Percentiles rank a stretch among this genome's conserved stretches.
These are phyloP conservation scores for Drosophila triauraria DNA, from an alignment of 1,140 invertebrate genomes.

Conservation along the genomic window DNA sequence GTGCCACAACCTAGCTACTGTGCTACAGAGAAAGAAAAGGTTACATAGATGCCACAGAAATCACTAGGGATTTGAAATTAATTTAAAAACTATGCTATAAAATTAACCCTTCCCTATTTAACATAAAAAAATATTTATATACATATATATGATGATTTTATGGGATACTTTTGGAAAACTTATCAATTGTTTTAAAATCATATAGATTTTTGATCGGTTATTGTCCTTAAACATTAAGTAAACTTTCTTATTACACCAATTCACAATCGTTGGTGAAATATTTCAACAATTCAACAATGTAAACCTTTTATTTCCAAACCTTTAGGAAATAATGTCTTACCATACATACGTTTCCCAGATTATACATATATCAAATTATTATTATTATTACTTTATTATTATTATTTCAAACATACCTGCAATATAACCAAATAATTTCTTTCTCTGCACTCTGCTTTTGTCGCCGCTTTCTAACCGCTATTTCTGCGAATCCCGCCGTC, in stretches of 20 bases:
- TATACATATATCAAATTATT: no score
- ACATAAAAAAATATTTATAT: no score
- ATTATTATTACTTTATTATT: no score
- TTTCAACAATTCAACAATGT: neutral
- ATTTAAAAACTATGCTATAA: neutral
- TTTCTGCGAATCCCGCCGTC: constrained; percentile 12
- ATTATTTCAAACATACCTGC: neutral
- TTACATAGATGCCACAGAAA: neutral
- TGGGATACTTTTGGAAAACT: no score
- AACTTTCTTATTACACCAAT: no score
- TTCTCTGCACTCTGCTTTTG: constrained; percentile 8
- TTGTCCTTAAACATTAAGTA: no score
- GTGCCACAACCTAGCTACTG: constrained; percentile 29
- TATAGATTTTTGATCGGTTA: no score
- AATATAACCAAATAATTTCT: neutral
- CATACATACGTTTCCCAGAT: no score
- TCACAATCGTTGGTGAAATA: neutral
- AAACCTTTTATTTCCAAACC: neutral
- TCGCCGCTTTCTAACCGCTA: constrained; percentile 43
- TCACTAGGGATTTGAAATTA: neutral
- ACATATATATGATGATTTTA: no score
- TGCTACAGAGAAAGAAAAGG: neutral
- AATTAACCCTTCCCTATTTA: no score
- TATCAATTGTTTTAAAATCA: no score
- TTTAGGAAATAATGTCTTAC: no score